Evolutionary conservation across 2,888 invertebrate genomes (phyloP), one percentile per base, ranked within the genome.

Genomic region (Zaprionus obscuricornis): DNA sequence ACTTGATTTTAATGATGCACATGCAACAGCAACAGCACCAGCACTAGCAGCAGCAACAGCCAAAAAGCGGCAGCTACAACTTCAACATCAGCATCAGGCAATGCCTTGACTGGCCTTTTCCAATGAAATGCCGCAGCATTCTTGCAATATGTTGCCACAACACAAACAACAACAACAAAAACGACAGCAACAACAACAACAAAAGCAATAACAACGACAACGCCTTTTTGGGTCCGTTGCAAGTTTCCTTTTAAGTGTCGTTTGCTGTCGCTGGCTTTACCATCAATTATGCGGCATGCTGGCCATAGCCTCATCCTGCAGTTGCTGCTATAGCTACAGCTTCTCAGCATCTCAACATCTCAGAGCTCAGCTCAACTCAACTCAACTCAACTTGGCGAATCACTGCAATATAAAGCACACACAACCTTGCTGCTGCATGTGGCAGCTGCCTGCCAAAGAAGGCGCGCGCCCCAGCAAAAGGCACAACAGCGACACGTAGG

Each of bases 241-340:
- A 79, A 84, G 78, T 86, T 79, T 79, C 78, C 78, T 79, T 79
- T 79, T 79, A 79, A 79, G 78, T 84, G 73, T 73, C 72, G 55
- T 40, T 45, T 42, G 66, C 54, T 64, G 66, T 56, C 51, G 72
- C 10, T 75, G 78, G 49, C 66, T 66, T 51, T 72, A 86, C 78
- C 86, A 79, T 79, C 78, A 79, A 79, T 79, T 79, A 79, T 79
- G 78, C 81, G 85, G 78, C 85, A 79, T 81, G 78, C 66, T 79
- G 84, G 63, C 65, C 68, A 65, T 54, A 5, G 37, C 49, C 37
- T 46, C 55, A 58, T 29, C 49, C 62, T 40, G 34, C 16, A 6
- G 11, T 33, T n/a, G 34, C 34, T 1, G 31, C 27, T 7, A 11
- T 18, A 34, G 36, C 37, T 18, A 37, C 29, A 50, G 36, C 63